Conservation (phyloP, 2,797 vertebrate genomes). For the Acanthurus tractus region DNA sequence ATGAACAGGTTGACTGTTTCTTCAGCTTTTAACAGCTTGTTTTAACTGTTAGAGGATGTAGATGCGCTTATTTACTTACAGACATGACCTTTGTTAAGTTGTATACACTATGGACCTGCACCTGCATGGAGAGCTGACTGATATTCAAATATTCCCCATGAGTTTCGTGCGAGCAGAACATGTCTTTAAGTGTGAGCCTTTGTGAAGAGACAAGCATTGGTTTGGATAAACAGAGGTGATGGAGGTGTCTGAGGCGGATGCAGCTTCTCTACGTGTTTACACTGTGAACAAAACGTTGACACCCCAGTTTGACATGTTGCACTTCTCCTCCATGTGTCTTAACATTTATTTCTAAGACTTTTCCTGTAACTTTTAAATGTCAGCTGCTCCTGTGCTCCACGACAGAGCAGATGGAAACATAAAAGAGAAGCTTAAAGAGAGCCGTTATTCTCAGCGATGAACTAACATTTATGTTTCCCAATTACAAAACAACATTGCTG, state of each 20-base stretch:
- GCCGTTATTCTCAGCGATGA: not conserved
- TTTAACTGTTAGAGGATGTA: constrained; percentile 5
- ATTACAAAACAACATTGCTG: constrained; percentile 28
- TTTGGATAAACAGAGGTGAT: constrained; percentile 45
- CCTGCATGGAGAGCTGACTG: not conserved
- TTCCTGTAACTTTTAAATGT: constrained; percentile 40
- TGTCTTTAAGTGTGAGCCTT: not conserved
- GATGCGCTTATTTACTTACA: not conserved
- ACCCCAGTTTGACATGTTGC: not conserved
- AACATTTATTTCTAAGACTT: not conserved
- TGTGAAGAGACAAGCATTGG: not conserved
- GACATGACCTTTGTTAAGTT: not conserved
- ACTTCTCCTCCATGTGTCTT: not conserved
- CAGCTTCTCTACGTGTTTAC: constrained; percentile 43
- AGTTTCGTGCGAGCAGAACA: not conserved
- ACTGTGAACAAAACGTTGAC: constrained; percentile 23
- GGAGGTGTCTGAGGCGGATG: constrained; percentile 9
- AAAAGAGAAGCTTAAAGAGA: constrained; percentile 6
- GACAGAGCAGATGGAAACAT: not conserved
- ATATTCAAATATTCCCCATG: not conserved
- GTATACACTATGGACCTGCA: constrained; percentile 8
- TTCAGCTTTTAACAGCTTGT: not conserved
- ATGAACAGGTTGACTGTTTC: not conserved
- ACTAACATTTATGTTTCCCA: constrained; percentile 21
- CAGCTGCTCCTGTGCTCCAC: not conserved